A percentile compares a stretch with the other conserved stretches of the same genome.
Evolutionary conservation across 30 jellyfish, hydroid and myxozoan species (phyloP).

Genomic region (Aurelia sp.): DNA sequence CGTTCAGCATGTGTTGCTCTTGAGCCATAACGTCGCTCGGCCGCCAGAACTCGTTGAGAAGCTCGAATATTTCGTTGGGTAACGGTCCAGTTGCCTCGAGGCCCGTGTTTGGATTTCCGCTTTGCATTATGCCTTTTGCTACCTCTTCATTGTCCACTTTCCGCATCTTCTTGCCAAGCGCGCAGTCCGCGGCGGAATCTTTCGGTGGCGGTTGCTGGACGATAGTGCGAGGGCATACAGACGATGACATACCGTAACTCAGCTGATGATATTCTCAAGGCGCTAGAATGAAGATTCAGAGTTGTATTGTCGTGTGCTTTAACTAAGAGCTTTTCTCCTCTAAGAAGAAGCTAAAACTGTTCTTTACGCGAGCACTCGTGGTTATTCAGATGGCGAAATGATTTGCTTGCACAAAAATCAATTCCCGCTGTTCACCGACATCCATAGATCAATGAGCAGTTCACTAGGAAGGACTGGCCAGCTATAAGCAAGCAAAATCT

Average conservation of each 20-base stretch:
- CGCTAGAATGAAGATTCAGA: slow-evolving; percentile 22
- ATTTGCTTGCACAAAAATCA: slow-evolving; percentile 30
- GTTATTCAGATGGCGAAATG: neutral
- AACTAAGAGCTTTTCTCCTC: too few relatives aligned
- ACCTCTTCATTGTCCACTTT: slow-evolving; percentile 65
- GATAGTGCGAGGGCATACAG: slow-evolving; percentile 76
- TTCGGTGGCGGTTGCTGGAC: slow-evolving; percentile 73
- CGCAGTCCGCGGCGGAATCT: slow-evolving; percentile 78
- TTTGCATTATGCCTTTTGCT: slow-evolving; percentile 59
- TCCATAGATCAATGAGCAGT: slow-evolving; percentile 50
- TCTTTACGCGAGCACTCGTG: neutral
- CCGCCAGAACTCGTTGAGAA: slow-evolving; percentile 98
- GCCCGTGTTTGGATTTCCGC: slow-evolving; percentile 58
- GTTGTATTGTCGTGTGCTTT: neutral
- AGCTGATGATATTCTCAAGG: slow-evolving; percentile 7
- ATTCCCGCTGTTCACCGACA: slow-evolving; percentile 61
- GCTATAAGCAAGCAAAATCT: slow-evolving; percentile 74
- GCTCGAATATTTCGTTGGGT: slow-evolving; percentile 97
- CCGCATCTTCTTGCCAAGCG: slow-evolving; percentile 69
- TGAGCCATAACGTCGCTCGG: slow-evolving; percentile 91
- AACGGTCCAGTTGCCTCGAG: slow-evolving; percentile 96
- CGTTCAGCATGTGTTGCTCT: slow-evolving; percentile 91
- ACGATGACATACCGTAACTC: slow-evolving; percentile 70
- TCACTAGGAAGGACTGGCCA: slow-evolving; percentile 51
- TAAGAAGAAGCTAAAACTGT: too few relatives aligned